These are phyloP conservation scores for Hippocampus kuda DNA, from an alignment of 2,797 vertebrate species.

Conservation along the genomic window DNA sequence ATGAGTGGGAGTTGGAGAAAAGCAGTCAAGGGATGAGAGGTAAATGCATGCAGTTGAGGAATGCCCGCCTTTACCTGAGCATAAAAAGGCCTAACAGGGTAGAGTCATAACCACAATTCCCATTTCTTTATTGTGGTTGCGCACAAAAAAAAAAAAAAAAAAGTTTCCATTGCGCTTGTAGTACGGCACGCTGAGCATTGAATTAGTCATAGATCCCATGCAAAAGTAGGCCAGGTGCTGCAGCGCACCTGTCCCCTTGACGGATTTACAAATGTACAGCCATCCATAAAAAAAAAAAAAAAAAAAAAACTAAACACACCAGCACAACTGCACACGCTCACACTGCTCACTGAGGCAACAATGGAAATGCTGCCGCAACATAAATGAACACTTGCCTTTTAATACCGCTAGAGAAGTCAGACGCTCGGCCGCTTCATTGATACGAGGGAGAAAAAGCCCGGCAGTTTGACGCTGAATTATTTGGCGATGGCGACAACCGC, in stretches of 20 bases:
- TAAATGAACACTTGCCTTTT: conserved; percentile 57
- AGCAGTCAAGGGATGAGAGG: conserved; percentile 11
- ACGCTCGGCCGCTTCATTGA: conserved; percentile 45
- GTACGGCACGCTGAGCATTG: conserved; percentile 16
- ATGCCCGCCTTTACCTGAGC: not conserved
- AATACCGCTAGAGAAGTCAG: conserved; percentile 51
- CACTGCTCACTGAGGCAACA: conserved; percentile 29
- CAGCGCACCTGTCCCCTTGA: conserved; percentile 30
- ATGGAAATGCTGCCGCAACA: conserved; percentile 41
- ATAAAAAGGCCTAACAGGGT: not conserved
- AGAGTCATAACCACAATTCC: conserved; percentile 22
- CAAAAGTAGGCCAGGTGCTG: conserved; percentile 27
- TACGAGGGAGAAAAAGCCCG: conserved; percentile 52
- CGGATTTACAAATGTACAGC: conserved; percentile 33
- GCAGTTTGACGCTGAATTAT: conserved; percentile 50
- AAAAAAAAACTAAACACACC: not conserved
- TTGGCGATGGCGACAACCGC: conserved; percentile 47
- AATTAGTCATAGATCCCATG: conserved; percentile 23
- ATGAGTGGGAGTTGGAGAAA: conserved; percentile 27
- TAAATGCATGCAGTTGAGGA: conserved; percentile 24
- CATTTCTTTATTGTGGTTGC: conserved; percentile 16
- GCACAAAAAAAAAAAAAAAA: conserved; percentile 21
- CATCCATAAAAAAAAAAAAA: conserved; percentile 18
- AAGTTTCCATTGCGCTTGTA: conserved; percentile 18
- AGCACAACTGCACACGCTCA: not conserved